phyloP scores from a whole-genome alignment of 2,113 vertebrate genomes.

The Oncorhynchus clarkii region DNA sequence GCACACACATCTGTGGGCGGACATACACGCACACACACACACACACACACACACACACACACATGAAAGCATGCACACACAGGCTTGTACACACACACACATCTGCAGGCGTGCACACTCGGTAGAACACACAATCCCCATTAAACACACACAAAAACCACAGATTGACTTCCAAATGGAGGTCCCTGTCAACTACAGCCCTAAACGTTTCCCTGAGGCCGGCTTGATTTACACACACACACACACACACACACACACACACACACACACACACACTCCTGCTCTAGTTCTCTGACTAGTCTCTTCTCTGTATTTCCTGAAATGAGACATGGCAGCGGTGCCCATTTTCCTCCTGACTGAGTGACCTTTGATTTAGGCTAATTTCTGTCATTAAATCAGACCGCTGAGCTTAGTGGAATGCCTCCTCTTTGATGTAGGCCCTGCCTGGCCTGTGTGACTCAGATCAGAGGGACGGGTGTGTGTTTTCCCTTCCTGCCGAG shows the following conservation, averaged over 20 bases:
- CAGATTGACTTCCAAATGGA: conserved; percentile 16
- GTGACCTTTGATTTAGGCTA: conserved; percentile 55
- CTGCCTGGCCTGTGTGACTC: conserved; percentile 2
- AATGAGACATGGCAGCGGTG: conserved; percentile 27
- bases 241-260: too few relatives aligned
- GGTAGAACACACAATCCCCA: background rate
- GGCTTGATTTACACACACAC: too few relatives aligned
- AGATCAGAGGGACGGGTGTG: conserved; percentile 35
- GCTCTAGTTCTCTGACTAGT: background rate
- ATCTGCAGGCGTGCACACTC: background rate
- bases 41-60: conserved; percentile 5
- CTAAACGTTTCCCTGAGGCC: background rate
- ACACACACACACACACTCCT: background rate
- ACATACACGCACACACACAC: conserved; percentile 2
- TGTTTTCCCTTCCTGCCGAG: conserved; percentile 23
- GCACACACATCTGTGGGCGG: background rate
- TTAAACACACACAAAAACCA: background rate
- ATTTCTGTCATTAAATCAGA: conserved; percentile 53
- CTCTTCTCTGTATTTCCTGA: conserved; percentile 21
- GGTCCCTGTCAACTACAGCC: background rate
- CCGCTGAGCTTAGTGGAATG: conserved; percentile 51
- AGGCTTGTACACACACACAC: background rate
- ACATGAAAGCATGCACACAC: background rate
- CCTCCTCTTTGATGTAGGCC: conserved; percentile 50
- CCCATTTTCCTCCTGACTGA: conserved; percentile 26